Evolutionary conservation across 2,113 vertebrate genomes (phyloP).

Genomic region (Prionailurus viverrinus): DNA sequence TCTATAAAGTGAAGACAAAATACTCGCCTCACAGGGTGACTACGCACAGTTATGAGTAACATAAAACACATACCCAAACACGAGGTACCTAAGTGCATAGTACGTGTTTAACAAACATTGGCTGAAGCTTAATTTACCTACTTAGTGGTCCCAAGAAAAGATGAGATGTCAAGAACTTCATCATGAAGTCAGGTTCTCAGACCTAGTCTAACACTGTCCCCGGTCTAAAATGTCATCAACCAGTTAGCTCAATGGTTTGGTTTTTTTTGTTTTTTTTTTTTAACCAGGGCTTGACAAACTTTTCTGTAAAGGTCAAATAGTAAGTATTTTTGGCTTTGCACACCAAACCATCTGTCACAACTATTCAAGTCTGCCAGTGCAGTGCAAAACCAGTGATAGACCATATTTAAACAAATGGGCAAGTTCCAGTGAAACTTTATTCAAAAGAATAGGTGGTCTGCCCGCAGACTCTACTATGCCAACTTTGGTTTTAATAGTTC

Average conservation of each 20-base stretch:
- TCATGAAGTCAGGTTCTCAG: neutral
- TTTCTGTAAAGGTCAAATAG: neutral
- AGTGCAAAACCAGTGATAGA: neutral
- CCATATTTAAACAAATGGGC: neutral
- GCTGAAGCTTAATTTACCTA: neutral
- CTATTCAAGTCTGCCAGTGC: neutral
- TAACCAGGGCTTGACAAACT: neutral
- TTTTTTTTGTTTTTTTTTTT: neutral
- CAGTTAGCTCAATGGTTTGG: neutral
- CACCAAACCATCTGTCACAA: neutral
- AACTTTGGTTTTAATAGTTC: neutral
- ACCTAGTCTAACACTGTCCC: neutral
- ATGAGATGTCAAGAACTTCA: neutral
- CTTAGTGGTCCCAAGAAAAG: neutral
- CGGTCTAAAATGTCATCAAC: constrained; percentile 12
- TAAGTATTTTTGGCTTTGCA: neutral
- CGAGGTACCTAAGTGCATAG: neutral
- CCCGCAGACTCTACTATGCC: neutral
- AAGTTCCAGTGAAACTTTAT: neutral
- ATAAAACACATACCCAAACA: neutral
- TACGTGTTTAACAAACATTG: neutral
- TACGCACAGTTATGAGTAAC: neutral
- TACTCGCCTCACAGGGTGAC: neutral
- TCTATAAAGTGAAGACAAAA: neutral
- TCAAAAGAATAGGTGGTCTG: neutral